These are phyloP conservation scores for Branchinecta lindahli DNA, from an alignment of 1,140 invertebrate genomes.

Conservation along the genomic window DNA sequence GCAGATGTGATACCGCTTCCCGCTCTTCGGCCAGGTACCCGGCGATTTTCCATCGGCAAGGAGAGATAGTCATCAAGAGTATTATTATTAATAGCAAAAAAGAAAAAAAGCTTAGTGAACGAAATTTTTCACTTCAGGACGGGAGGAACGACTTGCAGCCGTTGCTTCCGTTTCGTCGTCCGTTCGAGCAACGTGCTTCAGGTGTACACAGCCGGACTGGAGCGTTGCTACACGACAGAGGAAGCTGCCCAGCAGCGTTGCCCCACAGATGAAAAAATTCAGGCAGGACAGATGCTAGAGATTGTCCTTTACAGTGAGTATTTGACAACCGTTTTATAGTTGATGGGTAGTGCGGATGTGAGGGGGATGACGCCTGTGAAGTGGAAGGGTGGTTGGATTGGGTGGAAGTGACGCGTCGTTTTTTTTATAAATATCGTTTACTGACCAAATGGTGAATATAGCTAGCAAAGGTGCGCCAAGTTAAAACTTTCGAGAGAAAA, in stretches of 20 bases:
- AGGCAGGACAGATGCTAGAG: constrained; percentile 30
- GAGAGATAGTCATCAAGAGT: too few relatives aligned
- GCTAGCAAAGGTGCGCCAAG: too few relatives aligned
- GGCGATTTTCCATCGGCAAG: too few relatives aligned
- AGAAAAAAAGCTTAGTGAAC: too few relatives aligned
- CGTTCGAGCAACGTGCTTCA: constrained; percentile 45
- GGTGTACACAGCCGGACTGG: constrained; percentile 42
- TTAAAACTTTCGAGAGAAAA: too few relatives aligned
- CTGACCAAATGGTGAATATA: too few relatives aligned
- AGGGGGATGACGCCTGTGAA: not conserved
- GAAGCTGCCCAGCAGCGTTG: constrained; percentile 42
- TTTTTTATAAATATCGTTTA: too few relatives aligned
- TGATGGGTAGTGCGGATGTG: not conserved
- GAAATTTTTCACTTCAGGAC: constrained; percentile 32
- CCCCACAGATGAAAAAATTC: constrained; percentile 34
- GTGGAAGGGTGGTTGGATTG: too few relatives aligned
- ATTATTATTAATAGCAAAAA: too few relatives aligned
- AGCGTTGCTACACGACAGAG: constrained; percentile 46
- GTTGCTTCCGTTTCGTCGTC: constrained; percentile 43
- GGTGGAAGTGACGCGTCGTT: too few relatives aligned
- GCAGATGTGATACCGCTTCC: too few relatives aligned
- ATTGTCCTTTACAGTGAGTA: constrained; percentile 40
- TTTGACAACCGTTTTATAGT: not conserved
- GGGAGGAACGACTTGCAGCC: constrained; percentile 39
- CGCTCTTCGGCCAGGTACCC: too few relatives aligned